Base-by-base conservation (phyloP, 2,888 invertebrate species). In the Apocheima hispidaria region DNA sequence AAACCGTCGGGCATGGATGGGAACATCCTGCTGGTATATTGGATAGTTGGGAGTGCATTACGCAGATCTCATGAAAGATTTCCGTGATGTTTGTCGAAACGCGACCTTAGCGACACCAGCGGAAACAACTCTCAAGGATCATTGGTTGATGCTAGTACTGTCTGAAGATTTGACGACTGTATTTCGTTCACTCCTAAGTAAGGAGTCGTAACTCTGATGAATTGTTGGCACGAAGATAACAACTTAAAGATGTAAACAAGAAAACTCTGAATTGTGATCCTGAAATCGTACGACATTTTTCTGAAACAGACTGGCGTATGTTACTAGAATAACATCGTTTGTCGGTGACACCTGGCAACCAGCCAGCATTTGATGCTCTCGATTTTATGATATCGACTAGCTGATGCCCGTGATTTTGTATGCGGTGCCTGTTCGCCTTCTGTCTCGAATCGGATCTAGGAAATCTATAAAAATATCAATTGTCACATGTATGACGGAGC, bases 311-410 rank as follows among this genome's bases (percentile, higher is more conserved):
- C 66, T 65, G 70, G 73, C 68, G 66, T 72, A 60, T 49, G 74
- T 76, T 77, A 79, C 80, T 72, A 79, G 76, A 81, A 81, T 81
- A 81, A 81, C 81, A 71, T 7, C 49, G 52, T 54, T 28, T 49
- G 54, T 44, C 49, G 41, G 60, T 50, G 60, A 60, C 60, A 60
- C 44, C 54, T 60, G 60, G 60, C 60, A 50, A 10, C 0, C 0
- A 2, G 54, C 60, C 60, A 60, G 33, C 23, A 1, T 3, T 7
- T 10, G 53, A 48, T 43, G 49, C 21, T 53, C 36, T 41, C 28
- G 18, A 21, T 36, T 60, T 54, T 50, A 54, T 44, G 41, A 18
- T 23, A 54, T 54, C 35, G 28, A 43, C n/a, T n/a, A n/a, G n/a
- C n/a, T n/a, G n/a, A n/a, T n/a, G n/a, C n/a, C n/a, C n/a, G n/a